These are phyloP conservation scores for Drosophila picticornis DNA, from an alignment of 2,888 invertebrate species.

Conservation along the genomic window DNA sequence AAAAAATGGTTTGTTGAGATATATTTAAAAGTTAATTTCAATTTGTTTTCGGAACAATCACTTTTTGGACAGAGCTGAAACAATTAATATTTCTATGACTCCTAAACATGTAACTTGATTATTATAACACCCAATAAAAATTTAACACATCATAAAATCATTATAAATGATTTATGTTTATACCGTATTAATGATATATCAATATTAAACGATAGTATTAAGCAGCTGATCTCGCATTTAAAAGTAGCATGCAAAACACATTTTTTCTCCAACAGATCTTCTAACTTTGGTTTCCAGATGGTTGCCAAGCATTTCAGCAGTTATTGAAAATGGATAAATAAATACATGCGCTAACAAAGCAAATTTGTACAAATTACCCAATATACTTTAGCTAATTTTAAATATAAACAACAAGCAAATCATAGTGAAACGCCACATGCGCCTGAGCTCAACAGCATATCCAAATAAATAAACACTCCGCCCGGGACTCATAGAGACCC, in stretches of 20 bases:
- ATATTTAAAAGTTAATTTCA: not conserved
- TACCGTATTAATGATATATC: not conserved
- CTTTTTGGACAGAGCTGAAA: not conserved
- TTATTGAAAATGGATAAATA: constrained; percentile 8
- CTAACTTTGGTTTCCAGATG: constrained; percentile 35
- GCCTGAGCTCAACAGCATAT: constrained; percentile 19
- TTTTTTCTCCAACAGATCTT: not conserved
- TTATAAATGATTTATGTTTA: not conserved
- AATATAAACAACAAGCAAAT: constrained; percentile 39
- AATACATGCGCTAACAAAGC: constrained; percentile 12
- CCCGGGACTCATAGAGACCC: constrained; percentile 7
- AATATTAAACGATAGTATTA: not conserved
- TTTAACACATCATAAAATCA: not conserved
- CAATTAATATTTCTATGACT: not conserved
- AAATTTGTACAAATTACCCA: constrained; percentile 45
- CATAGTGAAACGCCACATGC: constrained; percentile 33
- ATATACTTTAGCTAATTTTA: constrained; percentile 54
- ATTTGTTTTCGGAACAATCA: not conserved
- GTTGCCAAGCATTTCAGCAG: constrained; percentile 4
- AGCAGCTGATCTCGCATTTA: not conserved
- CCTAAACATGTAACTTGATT: not conserved
- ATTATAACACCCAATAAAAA: not conserved
- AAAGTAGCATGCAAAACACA: not conserved
- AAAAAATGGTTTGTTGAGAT: not conserved
- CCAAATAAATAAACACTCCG: constrained; percentile 61